These are phyloP conservation scores for Machimus rusticus DNA, from an alignment of 2,888 invertebrate genomes.

Conservation along the genomic window DNA sequence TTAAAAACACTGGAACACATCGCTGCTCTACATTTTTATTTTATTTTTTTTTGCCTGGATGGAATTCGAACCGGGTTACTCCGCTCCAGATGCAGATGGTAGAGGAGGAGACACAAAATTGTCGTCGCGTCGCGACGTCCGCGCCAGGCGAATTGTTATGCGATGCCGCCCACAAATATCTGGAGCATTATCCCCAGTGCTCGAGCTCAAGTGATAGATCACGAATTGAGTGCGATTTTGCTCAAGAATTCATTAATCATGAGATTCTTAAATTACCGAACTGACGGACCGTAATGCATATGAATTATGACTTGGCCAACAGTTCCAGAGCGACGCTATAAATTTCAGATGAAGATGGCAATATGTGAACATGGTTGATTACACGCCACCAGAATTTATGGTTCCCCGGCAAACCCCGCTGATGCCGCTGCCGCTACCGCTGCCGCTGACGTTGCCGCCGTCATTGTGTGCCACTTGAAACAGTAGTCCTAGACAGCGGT, in stretches of 20 bases:
- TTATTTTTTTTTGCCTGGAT: no score
- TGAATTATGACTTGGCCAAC: conserved; percentile 27
- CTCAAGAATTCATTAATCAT: conserved; percentile 25
- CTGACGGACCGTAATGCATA: conserved; percentile 13
- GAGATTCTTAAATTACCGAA: conserved; percentile 10
- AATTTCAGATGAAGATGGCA: conserved; percentile 37
- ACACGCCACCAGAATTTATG: conserved; percentile 20
- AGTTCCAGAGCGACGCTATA: conserved; percentile 19
- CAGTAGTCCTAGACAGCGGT: not conserved
- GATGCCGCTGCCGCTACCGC: not conserved
- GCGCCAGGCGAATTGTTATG: not conserved
- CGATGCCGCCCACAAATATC: not conserved
- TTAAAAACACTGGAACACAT: not conserved
- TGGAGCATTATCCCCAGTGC: not conserved
- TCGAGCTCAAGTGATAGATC: conserved; percentile 6
- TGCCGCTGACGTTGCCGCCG: not conserved
- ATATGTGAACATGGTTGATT: conserved; percentile 41
- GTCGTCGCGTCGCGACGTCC: not conserved
- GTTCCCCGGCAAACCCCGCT: not conserved
- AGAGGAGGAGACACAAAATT: not conserved
- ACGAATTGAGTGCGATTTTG: not conserved
- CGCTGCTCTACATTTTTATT: not conserved
- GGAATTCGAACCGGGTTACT: not conserved
- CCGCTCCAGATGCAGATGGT: not conserved
- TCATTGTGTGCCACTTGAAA: not conserved